Conservation (phyloP, 2,113 vertebrate genomes). For the Nematolebias whitei region DNA sequence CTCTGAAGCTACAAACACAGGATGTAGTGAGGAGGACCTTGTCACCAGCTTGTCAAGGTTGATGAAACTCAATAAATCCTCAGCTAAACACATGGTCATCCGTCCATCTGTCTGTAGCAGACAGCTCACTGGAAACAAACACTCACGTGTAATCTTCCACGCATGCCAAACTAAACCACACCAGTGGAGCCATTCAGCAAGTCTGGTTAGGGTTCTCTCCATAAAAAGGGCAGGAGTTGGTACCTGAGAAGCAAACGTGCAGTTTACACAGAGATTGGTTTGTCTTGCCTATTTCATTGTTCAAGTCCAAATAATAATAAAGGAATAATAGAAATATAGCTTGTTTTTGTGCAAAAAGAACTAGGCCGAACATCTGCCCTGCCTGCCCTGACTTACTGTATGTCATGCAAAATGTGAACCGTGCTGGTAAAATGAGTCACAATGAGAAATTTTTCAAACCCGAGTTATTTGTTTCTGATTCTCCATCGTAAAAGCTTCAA, state of each 20-base stretch:
- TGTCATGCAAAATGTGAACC: too few species aligned
- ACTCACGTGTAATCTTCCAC: constrained; percentile 14
- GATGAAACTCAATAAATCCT: constrained; percentile 48
- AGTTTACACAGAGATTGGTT: too few species aligned
- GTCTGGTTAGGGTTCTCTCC: constrained; percentile 7
- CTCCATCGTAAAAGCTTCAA: too few species aligned
- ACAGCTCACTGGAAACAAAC: constrained; percentile 40
- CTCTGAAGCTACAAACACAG: not conserved
- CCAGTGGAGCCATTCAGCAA: constrained; percentile 19
- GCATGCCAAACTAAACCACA: constrained; percentile 36
- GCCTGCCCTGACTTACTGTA: too few species aligned
- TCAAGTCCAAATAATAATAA: too few species aligned
- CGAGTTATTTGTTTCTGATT: too few species aligned
- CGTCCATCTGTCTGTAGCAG: constrained; percentile 45
- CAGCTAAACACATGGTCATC: constrained; percentile 37
- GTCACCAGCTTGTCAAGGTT: constrained; percentile 54
- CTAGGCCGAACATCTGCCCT: too few species aligned
- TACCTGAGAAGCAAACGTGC: not conserved
- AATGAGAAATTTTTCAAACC: too few species aligned
- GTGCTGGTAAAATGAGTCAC: too few species aligned
- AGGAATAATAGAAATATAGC: too few species aligned
- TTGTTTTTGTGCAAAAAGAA: too few species aligned
- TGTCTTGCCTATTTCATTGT: too few species aligned
- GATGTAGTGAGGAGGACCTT: constrained; percentile 32
- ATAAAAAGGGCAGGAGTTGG: constrained; percentile 4